Evolutionary conservation across 2,797 vertebrate species (phyloP).

Genomic region (Picus viridis): DNA sequence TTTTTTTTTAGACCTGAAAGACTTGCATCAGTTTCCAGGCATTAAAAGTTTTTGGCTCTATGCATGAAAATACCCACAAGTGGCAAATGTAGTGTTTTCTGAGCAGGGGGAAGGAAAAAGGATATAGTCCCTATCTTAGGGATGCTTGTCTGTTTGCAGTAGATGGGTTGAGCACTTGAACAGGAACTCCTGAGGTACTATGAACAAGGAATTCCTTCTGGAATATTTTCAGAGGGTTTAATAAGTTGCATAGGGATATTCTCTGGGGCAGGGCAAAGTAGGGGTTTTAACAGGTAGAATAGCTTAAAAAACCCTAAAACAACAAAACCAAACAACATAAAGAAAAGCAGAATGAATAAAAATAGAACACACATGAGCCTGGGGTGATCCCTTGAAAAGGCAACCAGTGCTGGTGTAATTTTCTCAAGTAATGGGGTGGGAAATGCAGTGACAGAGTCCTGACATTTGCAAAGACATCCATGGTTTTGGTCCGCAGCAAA

Average conservation of each 20-base stretch:
- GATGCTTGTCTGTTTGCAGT: background rate
- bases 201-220: background rate
- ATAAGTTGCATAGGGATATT: background rate
- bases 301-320: background rate
- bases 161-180: background rate
- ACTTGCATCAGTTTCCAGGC: background rate
- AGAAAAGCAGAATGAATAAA: background rate
- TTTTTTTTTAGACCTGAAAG: background rate
- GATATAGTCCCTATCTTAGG: fast-evolving
- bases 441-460: background rate
- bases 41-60: background rate
- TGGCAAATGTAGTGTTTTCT: background rate
- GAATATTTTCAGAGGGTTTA: background rate
- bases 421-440: background rate
- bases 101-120: background rate
- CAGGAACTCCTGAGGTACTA: background rate
- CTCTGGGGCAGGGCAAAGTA: fast-evolving
- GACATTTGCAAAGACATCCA: background rate
- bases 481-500: background rate
- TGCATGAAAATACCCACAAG: background rate
- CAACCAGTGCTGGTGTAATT: background rate
- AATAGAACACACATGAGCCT: background rate
- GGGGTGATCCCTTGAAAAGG: background rate
- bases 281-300: background rate
- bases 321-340: no score